Conservation (phyloP, 2,797 vertebrate genomes). For the Mormyrus proboscirostris region DNA sequence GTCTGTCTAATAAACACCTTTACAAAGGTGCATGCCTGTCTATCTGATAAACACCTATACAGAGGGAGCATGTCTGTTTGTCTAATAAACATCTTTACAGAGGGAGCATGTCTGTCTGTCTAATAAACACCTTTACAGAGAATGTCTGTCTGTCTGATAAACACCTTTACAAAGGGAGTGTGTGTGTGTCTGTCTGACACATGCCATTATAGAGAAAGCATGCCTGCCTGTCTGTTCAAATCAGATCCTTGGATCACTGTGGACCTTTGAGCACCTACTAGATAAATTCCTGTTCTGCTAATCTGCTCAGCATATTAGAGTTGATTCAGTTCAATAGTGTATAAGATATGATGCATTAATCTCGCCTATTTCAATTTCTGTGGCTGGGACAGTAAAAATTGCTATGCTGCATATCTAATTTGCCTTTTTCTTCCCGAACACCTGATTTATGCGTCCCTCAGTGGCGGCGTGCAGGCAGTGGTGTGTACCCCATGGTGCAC, state of each 20-base stretch:
- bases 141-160: neutral
- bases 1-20: neutral
- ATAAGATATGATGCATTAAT: conserved; percentile 88
- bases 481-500: conserved; percentile 77
- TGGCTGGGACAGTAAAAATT: conserved; percentile 82
- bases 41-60: neutral
- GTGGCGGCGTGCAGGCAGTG: conserved; percentile 70
- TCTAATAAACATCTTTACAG: neutral
- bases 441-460: conserved; percentile 86
- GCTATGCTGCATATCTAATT: conserved; percentile 90
- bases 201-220: neutral
- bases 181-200: neutral
- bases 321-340: conserved; percentile 80
- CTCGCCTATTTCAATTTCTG: conserved; percentile 83
- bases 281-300: conserved; percentile 83
- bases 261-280: conserved; percentile 78
- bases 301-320: conserved; percentile 85
- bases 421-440: conserved; percentile 67
- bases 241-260: conserved; percentile 84
- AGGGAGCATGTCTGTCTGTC: neutral
- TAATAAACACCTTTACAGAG: neutral
- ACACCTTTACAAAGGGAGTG: neutral
- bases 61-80: neutral
- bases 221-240: conserved; percentile 36
- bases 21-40: neutral